Evolutionary conservation across 2,888 invertebrate genomes (phyloP), one percentile per base, ranked within the genome.

Genomic region (Liposcelis brunnea): DNA sequence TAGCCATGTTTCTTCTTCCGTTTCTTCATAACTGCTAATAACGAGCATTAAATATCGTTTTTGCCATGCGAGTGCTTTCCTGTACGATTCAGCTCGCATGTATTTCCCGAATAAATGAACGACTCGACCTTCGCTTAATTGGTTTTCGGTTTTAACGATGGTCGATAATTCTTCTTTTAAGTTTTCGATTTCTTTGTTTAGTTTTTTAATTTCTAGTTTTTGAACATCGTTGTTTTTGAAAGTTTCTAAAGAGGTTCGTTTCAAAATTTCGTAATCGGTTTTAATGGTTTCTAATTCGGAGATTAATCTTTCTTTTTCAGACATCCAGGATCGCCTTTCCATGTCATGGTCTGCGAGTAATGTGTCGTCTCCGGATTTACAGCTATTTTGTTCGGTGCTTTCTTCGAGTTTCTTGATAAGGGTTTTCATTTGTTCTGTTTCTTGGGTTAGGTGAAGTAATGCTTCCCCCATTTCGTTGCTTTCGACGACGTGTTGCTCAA

Each of bases 31-130:
- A 37, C 68, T 72, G 50, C 58, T 64, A 37, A 85, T 58, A 48
- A 82, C 72, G 12, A 80, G 70, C 50, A 84, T 70, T 45, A 94
- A 65, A 61, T 90, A 93, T 15, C 80, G 74, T 64, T 94, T 94
- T 67, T 94, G 94, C 72, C 82, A 91, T 44, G 82, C 74, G 45
- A 94, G 67, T 11, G 90, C 84, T 60, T 89, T 90, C 48, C 84
- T 74, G 55, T 81, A 83, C 57, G 89, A 87, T 59, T 91, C 85
- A 3, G 82, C 74, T 31, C 84, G 71, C 52, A 89, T 65, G 58
- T 80, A 85, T 55, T 75, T 75, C 10, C 73, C 73, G 49, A 77
- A 71, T 48, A 77, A 61, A 51, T 73, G 70, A 49, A 73, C 71
- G 26, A 14, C 37, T 32, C n/a, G 12, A 16, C 18, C 10, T 31